Percentiles rank a stretch among this genome's conserved stretches.
Evolutionary conservation across 2,113 vertebrate genomes (phyloP).

Genomic region (Nothobranchius furzeri): DNA sequence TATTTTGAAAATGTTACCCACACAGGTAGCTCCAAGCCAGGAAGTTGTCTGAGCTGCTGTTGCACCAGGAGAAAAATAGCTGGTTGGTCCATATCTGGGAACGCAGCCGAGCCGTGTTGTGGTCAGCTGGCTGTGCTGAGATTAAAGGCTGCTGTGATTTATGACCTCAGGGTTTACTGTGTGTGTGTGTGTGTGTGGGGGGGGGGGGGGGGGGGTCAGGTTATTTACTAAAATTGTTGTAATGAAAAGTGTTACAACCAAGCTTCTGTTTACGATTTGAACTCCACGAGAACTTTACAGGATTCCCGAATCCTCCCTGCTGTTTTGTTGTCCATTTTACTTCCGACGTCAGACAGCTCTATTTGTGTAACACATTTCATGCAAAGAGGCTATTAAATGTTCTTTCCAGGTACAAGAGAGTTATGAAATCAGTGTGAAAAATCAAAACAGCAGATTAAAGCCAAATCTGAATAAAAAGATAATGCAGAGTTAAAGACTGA

Average conservation of each 20-base stretch:
- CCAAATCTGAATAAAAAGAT: no score
- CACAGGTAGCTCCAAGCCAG: slow-evolving; percentile 5
- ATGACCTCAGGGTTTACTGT: slow-evolving; percentile 41
- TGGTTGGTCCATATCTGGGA: slow-evolving; percentile 39
- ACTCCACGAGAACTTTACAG: no score
- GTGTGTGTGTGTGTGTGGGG: slow-evolving; percentile 20
- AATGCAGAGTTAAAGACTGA: no score
- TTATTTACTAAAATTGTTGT: not conserved
- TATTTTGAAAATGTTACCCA: slow-evolving; percentile 1
- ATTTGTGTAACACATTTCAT: no score
- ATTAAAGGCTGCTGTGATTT: slow-evolving; percentile 58
- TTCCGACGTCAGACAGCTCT: no score
- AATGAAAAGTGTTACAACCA: not conserved
- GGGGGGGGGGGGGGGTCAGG: slow-evolving; percentile 20
- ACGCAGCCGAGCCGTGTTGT: slow-evolving; percentile 26
- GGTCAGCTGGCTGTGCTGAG: slow-evolving; percentile 23
- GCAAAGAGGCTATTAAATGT: no score
- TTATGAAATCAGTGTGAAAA: no score
- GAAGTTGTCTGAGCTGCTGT: slow-evolving; percentile 13
- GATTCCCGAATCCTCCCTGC: no score
- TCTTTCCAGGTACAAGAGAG: no score
- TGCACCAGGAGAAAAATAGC: slow-evolving; percentile 39
- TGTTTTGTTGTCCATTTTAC: no score
- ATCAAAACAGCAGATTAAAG: no score
- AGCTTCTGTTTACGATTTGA: no score